phyloP scores from a whole-genome alignment of 2,113 vertebrate genomes.

The Cyphomyrus plagiostoma region DNA sequence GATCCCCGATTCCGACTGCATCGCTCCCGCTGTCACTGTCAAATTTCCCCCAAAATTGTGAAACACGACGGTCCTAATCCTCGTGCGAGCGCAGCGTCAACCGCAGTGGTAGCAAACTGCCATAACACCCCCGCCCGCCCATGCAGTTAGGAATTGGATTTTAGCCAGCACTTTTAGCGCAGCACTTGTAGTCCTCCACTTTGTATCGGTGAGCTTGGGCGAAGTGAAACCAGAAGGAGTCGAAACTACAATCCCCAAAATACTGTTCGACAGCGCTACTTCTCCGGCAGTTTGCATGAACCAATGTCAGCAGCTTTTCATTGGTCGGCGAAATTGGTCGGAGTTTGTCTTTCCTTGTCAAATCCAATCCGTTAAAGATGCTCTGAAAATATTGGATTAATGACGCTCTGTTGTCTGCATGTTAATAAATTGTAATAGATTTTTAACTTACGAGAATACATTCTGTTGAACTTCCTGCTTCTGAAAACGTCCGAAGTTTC shows the following conservation, averaged over 20 bases:
- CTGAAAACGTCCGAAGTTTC: not conserved
- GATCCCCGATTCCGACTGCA: slow-evolving; percentile 92
- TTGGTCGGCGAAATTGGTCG: slow-evolving; percentile 37
- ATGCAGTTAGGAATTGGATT: slow-evolving; percentile 26
- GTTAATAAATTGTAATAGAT: not conserved
- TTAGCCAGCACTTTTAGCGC: not conserved
- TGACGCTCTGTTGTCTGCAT: not conserved
- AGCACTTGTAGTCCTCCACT: slow-evolving; percentile 50
- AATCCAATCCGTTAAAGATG: not conserved
- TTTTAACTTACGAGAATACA: not conserved
- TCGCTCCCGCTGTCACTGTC: slow-evolving; percentile 49
- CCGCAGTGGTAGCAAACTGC: slow-evolving; percentile 44
- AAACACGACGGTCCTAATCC: slow-evolving; percentile 25
- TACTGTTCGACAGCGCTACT: slow-evolving; percentile 26
- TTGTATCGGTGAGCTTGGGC: not conserved
- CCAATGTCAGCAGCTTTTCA: slow-evolving; percentile 48
- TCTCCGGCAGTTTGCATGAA: slow-evolving; percentile 24
- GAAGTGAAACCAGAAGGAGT: not conserved
- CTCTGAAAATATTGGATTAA: not conserved
- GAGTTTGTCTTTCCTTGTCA: not conserved
- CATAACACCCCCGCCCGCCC: slow-evolving; percentile 37
- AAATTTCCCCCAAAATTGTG: slow-evolving; percentile 36
- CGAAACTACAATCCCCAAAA: slow-evolving; percentile 61
- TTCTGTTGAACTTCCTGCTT: not conserved
- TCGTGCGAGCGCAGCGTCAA: slow-evolving; percentile 38